Evolutionary conservation across 2,888 invertebrate genomes (phyloP), one percentile per base, ranked within the genome.

Genomic region (Gnatocerus cornutus): DNA sequence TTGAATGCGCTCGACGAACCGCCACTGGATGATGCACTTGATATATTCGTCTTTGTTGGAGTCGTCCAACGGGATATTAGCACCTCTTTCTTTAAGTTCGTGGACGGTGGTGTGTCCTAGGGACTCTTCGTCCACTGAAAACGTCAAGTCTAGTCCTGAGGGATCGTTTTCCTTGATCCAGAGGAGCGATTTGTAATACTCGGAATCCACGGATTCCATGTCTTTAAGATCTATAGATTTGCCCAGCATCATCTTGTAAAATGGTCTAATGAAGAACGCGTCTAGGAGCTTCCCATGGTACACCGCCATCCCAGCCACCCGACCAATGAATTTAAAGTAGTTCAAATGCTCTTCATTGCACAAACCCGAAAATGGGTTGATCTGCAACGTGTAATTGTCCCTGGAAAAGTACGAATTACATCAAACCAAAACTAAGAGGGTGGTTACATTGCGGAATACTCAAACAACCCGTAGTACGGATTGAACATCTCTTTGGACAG

Each of bases 401-500:
- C 93, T 93, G 83, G 55, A 58, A 53, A 64, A 6, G 21, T 21
- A 3, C n/a, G 29, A 33, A 1, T n/a, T n/a, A n/a, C n/a, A n/a
- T n/a, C n/a, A n/a, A n/a, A n/a, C n/a, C n/a, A 33, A 33, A 6
- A 9, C 2, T 33, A 33, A 21, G 21, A 21, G 33, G 33, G 3
- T 29, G 0, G 89, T 89, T 86, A 93, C 98, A 98, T 98, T 3
- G 99, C 99, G 0, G 98, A 98, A 88, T 99, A 99, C 87, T 99
- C 99, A 87, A 99, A 99, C 62, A 99, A 89, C 0, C 99, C 99
- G 86, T 99, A 99, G 86, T 99, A 99, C 0, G 99, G 99, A 88
- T 99, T 99, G 87, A 99, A 99, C 97, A 99, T 98, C 88, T 99
- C 99, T 85, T 98, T 98, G 0, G 98, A 99, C 8, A 99, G 87